Evolutionary conservation across 2,888 invertebrate genomes (phyloP), one percentile per base, ranked within the genome.

Genomic region (Seira musarum): DNA sequence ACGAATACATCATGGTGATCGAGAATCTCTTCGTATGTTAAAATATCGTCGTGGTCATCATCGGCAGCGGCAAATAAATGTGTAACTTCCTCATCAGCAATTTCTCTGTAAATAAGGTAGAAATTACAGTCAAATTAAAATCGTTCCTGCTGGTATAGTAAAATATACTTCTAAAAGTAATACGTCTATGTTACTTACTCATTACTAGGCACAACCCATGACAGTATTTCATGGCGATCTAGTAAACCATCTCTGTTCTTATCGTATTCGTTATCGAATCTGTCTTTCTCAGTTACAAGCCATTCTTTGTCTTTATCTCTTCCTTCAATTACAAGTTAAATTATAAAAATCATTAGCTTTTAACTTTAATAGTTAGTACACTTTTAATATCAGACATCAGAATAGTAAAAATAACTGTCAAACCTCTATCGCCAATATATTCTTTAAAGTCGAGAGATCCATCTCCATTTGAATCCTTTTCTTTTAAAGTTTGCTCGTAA

Each of bases 201-300:
- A 89, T 96, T 96, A 88, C 95, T 95, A 0, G 97, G 97, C 57
- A 97, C 93, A 83, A 96, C 92, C 99, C 98, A 99, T 0, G 92
- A 91, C 57, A 93, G 90, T 73, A 99, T 93, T 91, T 99, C 99
- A 75, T 91, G 90, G 0, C 91, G 91, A 87, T 93, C 92, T 64
- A 99, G 90, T 83, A 91, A 89, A 0, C 97, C 97, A 90, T 99
- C 96, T 19, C 91, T 90, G 90, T 98, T 93, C 71, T 91, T 90
- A 89, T 99, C 99, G 88, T 94, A 93, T 73, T 96, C 96, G 84
- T 93, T 90, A 88, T 95, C 95, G 89, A 97, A 97, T 88, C 94
- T 94, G 73, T 94, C 94, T 88, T 94, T 94, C 88, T 95, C 94
- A 2, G 91, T 89, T 15, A 93, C 84, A 1, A 94, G 87, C 92